Evolutionary conservation across 2,113 vertebrate species (phyloP).

Genomic region (Polypterus bichir): DNA sequence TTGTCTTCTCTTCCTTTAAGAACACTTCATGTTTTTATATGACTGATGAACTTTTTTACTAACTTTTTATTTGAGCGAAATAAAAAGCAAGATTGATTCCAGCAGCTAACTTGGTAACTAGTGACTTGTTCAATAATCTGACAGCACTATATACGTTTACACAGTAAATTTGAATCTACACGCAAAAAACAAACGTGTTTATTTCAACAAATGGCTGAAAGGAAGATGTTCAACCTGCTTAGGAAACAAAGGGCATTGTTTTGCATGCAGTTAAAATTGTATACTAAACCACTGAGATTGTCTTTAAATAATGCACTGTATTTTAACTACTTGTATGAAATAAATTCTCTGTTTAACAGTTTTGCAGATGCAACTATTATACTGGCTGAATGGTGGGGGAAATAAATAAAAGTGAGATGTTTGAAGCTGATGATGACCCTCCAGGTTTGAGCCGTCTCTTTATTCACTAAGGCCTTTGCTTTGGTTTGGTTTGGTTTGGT

Average conservation of each 20-base stretch:
- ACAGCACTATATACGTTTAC: slow-evolving; percentile 17
- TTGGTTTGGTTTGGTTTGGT: too few species aligned
- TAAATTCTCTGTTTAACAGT: slow-evolving; percentile 4
- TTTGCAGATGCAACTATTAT: neutral
- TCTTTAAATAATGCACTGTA: slow-evolving; percentile 28
- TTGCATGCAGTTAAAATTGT: slow-evolving; percentile 33
- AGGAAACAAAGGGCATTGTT: slow-evolving; percentile 17
- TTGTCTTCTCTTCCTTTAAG: too few species aligned
- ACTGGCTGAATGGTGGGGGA: neutral
- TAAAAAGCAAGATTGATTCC: neutral
- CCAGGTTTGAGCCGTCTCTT: too few species aligned
- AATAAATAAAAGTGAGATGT: too few species aligned
- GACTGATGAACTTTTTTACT: too few species aligned
- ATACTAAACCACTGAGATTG: slow-evolving; percentile 20
- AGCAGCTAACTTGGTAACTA: slow-evolving; percentile 8
- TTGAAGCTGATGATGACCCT: too few species aligned
- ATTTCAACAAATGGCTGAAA: slow-evolving; percentile 2
- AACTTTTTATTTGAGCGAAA: too few species aligned
- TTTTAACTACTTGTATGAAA: slow-evolving; percentile 17
- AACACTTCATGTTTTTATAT: too few species aligned
- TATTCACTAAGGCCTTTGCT: too few species aligned
- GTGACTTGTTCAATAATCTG: slow-evolving; percentile 16
- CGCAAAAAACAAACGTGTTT: neutral
- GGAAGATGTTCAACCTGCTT: slow-evolving; percentile 17
- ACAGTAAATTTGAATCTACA: slow-evolving; percentile 3